Base-by-base conservation (phyloP, 2,797 vertebrate species). In the Tinamus major region DNA sequence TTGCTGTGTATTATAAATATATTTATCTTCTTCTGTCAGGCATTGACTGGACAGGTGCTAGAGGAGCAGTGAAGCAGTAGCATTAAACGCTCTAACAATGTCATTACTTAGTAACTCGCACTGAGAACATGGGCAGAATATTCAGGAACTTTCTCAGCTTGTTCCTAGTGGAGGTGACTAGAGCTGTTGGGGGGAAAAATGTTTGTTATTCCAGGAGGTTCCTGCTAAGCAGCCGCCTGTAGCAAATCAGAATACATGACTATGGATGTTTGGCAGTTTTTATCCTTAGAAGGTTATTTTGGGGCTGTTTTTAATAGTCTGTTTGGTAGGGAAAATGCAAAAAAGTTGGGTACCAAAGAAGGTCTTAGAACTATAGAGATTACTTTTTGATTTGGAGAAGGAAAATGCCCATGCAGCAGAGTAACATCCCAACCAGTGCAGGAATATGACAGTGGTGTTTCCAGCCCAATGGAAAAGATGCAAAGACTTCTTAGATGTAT, bases 21-120 rank as follows among this genome's bases (percentile, higher is more conserved):
- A 96, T 97, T 97, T 98, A 97, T 98, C 97, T 97, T 97, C 86
- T 85, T 87, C 85, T 53, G 95, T 94, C 97, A 96, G 97, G 88
- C 24, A 0, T 75, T 92, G 82, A 79, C 90, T 89, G 92, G 96
- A 91, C 96, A 96, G 96, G 96, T 96, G 90, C 94, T 90, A 35
- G 78, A 89, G 87, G 64, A 92, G 87, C 74, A 94, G 87, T 37
- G 65, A 90, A 94, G 63, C 80, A 87, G 44, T 68, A 77, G 81
- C 91, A 48, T 80, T 44, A 82, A 93, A 77, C 9, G 27, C 76
- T 90, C 59, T 72, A 89, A 83, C 93, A 68, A 41, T 76, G 92
- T 85, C 85, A 90, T 95, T 92, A 94, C 84, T 91, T 87, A n/a
- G 90, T 69, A 90, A 93, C 65, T 74, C 69, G 35, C 27, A 59